Percentiles rank a stretch among this genome's conserved stretches.
Evolutionary conservation across 2,797 vertebrate genomes (phyloP).

Genomic region (Lacerta viridis): DNA sequence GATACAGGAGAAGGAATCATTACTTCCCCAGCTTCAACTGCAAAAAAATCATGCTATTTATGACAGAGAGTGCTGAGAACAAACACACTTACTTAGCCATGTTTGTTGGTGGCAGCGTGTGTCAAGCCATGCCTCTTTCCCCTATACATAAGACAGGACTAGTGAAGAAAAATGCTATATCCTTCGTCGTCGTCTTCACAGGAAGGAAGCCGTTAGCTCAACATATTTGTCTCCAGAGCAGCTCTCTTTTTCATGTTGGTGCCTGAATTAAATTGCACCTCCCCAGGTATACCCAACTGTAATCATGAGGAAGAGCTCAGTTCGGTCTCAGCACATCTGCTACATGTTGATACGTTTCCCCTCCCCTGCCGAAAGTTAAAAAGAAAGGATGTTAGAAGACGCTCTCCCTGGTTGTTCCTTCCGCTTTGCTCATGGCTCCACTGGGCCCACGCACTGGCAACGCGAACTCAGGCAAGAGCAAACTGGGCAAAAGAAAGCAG

Average conservation of each 20-base stretch:
- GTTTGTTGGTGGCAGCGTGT: constrained; percentile 53
- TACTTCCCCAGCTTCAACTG: constrained; percentile 79
- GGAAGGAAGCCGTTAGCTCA: constrained; percentile 78
- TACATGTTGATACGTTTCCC: constrained; percentile 68
- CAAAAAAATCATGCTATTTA: constrained; percentile 78
- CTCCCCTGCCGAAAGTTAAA: constrained; percentile 71
- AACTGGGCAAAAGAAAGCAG: constrained; percentile 65
- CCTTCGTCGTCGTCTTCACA: constrained; percentile 67
- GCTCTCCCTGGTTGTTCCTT: constrained; percentile 74
- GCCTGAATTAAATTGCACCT: constrained; percentile 76
- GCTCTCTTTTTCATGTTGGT: constrained; percentile 76
- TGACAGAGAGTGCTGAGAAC: constrained; percentile 73
- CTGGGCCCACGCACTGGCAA: constrained; percentile 59
- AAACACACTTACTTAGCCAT: constrained; percentile 68
- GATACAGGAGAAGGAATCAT: constrained; percentile 82
- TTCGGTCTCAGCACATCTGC: constrained; percentile 84
- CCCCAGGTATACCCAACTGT: constrained; percentile 82
- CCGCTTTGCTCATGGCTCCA: constrained; percentile 68
- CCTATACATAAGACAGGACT: constrained; percentile 75
- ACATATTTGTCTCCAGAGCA: constrained; percentile 75
- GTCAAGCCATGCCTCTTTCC: constrained; percentile 74
- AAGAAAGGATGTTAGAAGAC: constrained; percentile 67
- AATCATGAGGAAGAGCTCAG: constrained; percentile 80
- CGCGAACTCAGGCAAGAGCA: constrained; percentile 61
- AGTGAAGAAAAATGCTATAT: constrained; percentile 76